Conservation (phyloP, 2,113 vertebrate species). For the Clarias batrachus region DNA sequence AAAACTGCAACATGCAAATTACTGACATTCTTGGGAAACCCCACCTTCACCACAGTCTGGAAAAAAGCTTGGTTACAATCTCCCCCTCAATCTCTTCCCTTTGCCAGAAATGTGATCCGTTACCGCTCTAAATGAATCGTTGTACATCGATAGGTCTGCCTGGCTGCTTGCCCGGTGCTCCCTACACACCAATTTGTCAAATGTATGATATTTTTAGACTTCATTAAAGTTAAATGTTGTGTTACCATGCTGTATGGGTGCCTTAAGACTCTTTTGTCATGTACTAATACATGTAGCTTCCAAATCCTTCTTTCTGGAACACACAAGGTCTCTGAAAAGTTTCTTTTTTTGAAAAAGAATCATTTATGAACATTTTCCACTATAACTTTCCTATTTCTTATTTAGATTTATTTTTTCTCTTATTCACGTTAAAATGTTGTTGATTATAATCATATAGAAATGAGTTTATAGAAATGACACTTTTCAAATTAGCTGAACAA, state of each 20-base stretch:
- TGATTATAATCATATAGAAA: neutral
- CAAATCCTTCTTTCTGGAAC: neutral
- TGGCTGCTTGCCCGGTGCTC: slow-evolving; percentile 3
- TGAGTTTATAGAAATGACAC: too few species aligned
- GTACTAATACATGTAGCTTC: neutral
- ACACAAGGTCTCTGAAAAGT: neutral
- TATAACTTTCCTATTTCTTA: neutral
- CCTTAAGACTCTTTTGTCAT: slow-evolving; percentile 14
- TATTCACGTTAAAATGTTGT: neutral
- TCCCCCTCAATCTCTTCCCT: neutral
- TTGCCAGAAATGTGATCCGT: slow-evolving; percentile 4
- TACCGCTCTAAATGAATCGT: slow-evolving; percentile 3
- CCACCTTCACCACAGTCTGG: neutral
- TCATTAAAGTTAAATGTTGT: slow-evolving; percentile 32
- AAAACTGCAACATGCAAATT: neutral
- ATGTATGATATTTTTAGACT: slow-evolving; percentile 23
- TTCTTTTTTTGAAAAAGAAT: slow-evolving; percentile 1
- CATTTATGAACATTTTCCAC: neutral
- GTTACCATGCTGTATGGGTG: slow-evolving; percentile 11
- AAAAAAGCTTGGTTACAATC: slow-evolving; percentile 10
- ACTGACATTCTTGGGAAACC: neutral
- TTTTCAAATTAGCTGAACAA: too few species aligned
- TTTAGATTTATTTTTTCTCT: neutral
- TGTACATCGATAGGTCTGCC: neutral
- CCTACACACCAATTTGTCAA: slow-evolving; percentile 30